A percentile compares a stretch with the other conserved stretches of the same genome.
These are phyloP conservation scores for Acanthosepion esculentum DNA, from an alignment of 2,888 invertebrate species.

Conservation along the genomic window DNA sequence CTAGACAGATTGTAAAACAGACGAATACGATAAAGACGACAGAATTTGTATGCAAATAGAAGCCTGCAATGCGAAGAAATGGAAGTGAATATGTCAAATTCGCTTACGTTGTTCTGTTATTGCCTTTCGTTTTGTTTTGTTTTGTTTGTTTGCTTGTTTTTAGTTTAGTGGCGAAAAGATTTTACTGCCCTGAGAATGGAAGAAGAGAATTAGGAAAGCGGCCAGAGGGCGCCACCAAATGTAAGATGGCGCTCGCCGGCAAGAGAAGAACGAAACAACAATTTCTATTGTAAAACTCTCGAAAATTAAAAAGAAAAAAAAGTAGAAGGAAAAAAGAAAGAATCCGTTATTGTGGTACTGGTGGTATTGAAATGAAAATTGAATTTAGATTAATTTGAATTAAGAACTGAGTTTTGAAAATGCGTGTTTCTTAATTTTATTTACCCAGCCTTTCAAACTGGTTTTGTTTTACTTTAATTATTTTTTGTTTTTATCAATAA, in stretches of 20 bases:
- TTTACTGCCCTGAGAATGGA: slow-evolving; percentile 7
- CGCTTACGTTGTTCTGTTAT: too few relatives aligned
- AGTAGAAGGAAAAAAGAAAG: neutral
- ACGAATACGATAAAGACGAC: too few relatives aligned
- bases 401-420: slow-evolving; percentile 8
- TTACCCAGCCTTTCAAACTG: neutral
- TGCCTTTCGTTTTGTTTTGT: neutral
- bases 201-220: neutral
- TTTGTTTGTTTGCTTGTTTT: neutral
- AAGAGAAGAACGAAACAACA: slow-evolving; percentile 18
- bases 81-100: too few relatives aligned
- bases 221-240: neutral
- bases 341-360: neutral
- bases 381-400: slow-evolving; percentile 20
- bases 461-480: neutral
- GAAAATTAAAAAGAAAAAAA: slow-evolving; percentile 1
- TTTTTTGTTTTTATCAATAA: neutral
- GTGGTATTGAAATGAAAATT: slow-evolving; percentile 33
- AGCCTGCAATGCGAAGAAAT: too few relatives aligned
- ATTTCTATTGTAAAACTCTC: slow-evolving; percentile 16
- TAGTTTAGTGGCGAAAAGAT: slow-evolving; percentile 3
- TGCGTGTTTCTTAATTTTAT: slow-evolving; percentile 20
- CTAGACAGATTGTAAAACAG: too few relatives aligned
- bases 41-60: too few relatives aligned
- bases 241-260: neutral